Conservation (phyloP, 2,888 invertebrate species). For the Steinernema hermaphroditum region DNA sequence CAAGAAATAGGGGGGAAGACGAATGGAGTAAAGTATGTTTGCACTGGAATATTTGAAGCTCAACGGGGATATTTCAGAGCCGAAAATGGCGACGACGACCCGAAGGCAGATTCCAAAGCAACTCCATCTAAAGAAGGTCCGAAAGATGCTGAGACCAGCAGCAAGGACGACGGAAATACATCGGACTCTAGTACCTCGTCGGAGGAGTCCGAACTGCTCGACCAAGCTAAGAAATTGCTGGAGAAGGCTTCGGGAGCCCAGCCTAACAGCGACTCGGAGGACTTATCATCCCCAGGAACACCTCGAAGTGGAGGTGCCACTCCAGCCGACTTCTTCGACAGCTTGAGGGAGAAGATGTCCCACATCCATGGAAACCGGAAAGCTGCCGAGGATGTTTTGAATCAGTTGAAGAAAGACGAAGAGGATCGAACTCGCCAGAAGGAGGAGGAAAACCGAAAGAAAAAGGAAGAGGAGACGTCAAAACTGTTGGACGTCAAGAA, state of each 20-base stretch:
- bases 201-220: slow-evolving; percentile 21
- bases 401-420: background rate
- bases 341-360: slow-evolving; percentile 58
- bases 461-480: background rate
- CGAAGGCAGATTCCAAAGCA: slow-evolving; percentile 2
- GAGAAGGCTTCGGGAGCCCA: slow-evolving; percentile 36
- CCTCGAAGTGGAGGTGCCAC: slow-evolving; percentile 39
- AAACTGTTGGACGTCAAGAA: slow-evolving; percentile 25
- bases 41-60: background rate
- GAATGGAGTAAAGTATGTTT: background rate
- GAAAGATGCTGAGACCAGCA: background rate
- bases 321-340: slow-evolving; percentile 56
- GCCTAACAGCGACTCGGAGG: slow-evolving; percentile 39
- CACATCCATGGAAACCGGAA: slow-evolving; percentile 39
- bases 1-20: slow-evolving; percentile 31
- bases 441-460: background rate
- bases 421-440: slow-evolving; percentile 5
- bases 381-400: slow-evolving; percentile 3
- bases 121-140: background rate
- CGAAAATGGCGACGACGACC: background rate
- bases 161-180: too few relatives aligned
- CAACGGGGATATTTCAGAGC: background rate
- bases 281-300: slow-evolving; percentile 37
- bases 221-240: slow-evolving; percentile 42
- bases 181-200: too few relatives aligned